phyloP scores from a whole-genome alignment of 2,888 invertebrate species.

The Andrena hattorfiana region DNA sequence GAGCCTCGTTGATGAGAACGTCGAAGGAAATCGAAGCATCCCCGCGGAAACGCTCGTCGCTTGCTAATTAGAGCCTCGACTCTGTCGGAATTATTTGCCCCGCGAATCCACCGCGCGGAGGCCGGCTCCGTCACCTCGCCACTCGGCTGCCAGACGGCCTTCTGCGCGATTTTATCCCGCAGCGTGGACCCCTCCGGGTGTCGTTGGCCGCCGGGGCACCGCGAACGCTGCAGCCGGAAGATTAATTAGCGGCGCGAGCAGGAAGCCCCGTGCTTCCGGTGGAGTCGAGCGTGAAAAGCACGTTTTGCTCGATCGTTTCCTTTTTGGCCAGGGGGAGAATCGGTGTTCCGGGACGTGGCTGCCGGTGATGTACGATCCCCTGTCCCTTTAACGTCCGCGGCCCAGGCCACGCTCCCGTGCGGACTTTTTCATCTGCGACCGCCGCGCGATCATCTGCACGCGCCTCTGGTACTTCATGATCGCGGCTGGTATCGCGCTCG shows the following conservation, averaged over 20 bases:
- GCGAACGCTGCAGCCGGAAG: conserved; percentile 18
- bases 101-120: neutral
- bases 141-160: conserved; percentile 4
- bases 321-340: conserved; percentile 25
- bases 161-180: conserved; percentile 35
- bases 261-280: neutral
- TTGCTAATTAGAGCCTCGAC: conserved; percentile 56
- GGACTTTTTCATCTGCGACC: conserved; percentile 35
- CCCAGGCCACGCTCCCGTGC: conserved; percentile 34
- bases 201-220: conserved; percentile 14
- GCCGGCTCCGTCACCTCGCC: conserved; percentile 14
- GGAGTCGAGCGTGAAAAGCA: conserved; percentile 28
- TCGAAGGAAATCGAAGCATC: conserved; percentile 52
- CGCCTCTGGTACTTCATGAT: conserved; percentile 63
- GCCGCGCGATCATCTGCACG: conserved; percentile 43
- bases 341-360: conserved; percentile 36
- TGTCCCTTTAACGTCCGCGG: conserved; percentile 44
- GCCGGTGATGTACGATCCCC: conserved; percentile 46
- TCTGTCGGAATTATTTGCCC: conserved; percentile 27
- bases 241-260: conserved; percentile 56
- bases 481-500: conserved; percentile 44
- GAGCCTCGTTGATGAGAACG: conserved; percentile 16
- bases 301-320: conserved; percentile 42
- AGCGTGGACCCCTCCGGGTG: conserved; percentile 3
- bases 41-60: conserved; percentile 38